Conservation (phyloP, 2,888 invertebrate genomes). For the Calameuta filiformis region DNA sequence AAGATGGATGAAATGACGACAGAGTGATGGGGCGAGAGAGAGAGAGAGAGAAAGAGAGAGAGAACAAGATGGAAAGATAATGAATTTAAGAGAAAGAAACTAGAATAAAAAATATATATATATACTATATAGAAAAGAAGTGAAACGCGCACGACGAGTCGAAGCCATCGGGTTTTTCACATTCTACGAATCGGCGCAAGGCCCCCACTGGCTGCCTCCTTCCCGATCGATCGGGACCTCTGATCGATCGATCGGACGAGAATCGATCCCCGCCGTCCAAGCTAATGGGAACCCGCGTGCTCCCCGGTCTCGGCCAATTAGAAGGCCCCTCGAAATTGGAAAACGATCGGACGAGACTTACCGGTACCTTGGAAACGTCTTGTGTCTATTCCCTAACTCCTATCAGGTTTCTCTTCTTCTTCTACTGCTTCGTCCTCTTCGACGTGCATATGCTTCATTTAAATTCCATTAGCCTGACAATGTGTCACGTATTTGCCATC, state of each 20-base stretch:
- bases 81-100: slow-evolving; percentile 1
- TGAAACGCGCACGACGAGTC: not conserved
- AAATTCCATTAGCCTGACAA: slow-evolving; percentile 2
- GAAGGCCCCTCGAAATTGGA: not conserved
- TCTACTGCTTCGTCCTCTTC: not conserved
- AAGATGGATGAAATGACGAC: not conserved
- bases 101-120: slow-evolving; percentile 2
- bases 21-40: not conserved
- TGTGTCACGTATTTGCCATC: slow-evolving; percentile 3
- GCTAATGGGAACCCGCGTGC: not conserved
- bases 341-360: not conserved
- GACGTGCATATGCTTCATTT: not conserved
- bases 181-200: not conserved
- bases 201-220: not conserved
- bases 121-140: not conserved
- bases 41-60: not conserved
- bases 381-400: not conserved
- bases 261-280: not conserved
- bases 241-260: not conserved
- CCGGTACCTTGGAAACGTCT: not conserved
- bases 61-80: too few relatives aligned
- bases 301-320: not conserved
- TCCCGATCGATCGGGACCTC: not conserved
- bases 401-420: not conserved
- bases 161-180: not conserved